phyloP scores from a whole-genome alignment of 2,113 vertebrate genomes.

The Orthochromis malagaraziensis region DNA sequence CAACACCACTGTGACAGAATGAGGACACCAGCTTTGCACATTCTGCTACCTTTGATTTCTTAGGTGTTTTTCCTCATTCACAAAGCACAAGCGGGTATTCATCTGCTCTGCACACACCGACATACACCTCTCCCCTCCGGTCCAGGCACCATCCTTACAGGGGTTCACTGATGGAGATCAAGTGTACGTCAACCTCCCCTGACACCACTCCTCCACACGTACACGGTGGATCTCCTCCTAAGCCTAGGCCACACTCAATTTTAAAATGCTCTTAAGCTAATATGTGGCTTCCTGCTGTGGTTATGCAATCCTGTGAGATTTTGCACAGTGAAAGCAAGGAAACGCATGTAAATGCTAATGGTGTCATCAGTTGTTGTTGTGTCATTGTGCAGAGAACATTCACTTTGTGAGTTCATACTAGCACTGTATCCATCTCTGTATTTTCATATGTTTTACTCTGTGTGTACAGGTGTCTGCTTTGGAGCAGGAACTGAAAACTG shows the following conservation, averaged over 20 bases:
- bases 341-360: background rate
- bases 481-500: slow-evolving; percentile 61
- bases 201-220: background rate
- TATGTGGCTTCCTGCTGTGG: background rate
- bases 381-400: background rate
- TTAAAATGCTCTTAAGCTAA: background rate
- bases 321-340: background rate
- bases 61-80: background rate
- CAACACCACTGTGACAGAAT: background rate
- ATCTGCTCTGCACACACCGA: background rate
- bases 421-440: background rate
- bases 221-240: fast-evolving
- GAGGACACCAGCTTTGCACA: background rate
- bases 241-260: background rate
- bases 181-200: background rate
- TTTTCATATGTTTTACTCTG: background rate
- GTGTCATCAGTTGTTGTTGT: background rate
- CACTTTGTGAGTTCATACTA: fast-evolving
- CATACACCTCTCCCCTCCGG: fast-evolving
- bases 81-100: background rate
- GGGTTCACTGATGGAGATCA: background rate
- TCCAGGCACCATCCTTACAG: fast-evolving
- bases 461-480: slow-evolving; percentile 54
- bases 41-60: background rate
- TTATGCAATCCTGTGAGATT: background rate